Evolutionary conservation across 2,113 vertebrate genomes (phyloP).

Genomic region (Osmerus eperlanus): DNA sequence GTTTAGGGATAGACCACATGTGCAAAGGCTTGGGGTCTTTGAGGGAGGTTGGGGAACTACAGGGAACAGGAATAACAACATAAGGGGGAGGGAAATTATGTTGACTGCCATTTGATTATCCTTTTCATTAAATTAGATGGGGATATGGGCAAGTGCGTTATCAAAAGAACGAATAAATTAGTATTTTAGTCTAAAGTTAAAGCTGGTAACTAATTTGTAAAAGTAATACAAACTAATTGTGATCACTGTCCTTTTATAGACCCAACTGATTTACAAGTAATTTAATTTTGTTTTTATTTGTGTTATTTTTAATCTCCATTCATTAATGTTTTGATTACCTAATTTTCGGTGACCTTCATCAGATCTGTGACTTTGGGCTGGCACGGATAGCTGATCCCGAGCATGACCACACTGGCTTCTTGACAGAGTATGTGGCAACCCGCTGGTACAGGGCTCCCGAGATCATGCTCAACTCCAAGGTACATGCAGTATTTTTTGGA

Average conservation of each 20-base stretch:
- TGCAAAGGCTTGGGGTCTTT: constrained; percentile 12
- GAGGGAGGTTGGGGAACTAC: too few relatives aligned
- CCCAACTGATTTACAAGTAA: too few relatives aligned
- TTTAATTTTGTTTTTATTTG: neutral
- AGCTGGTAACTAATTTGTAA: too few relatives aligned
- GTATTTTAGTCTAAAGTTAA: too few relatives aligned
- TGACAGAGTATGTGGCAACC: constrained; percentile 89
- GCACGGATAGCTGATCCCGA: constrained; percentile 86
- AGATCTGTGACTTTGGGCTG: constrained; percentile 91
- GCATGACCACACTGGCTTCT: constrained; percentile 87
- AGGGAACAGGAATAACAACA: too few relatives aligned
- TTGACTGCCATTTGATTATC: too few relatives aligned
- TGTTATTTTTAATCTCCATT: neutral
- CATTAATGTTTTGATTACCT: neutral
- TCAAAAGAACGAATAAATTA: too few relatives aligned
- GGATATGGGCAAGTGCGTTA: too few relatives aligned
- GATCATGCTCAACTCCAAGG: constrained; percentile 94
- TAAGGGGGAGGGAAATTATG: too few relatives aligned
- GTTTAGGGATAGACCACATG: constrained; percentile 37
- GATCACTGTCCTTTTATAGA: too few relatives aligned
- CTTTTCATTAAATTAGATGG: too few relatives aligned
- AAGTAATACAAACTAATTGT: too few relatives aligned
- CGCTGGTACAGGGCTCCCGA: constrained; percentile 92
- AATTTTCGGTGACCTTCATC: constrained; percentile 17
- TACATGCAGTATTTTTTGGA: constrained; percentile 16